Conservation (phyloP, 1,140 invertebrate species). For the Anoplophora glabripennis region DNA sequence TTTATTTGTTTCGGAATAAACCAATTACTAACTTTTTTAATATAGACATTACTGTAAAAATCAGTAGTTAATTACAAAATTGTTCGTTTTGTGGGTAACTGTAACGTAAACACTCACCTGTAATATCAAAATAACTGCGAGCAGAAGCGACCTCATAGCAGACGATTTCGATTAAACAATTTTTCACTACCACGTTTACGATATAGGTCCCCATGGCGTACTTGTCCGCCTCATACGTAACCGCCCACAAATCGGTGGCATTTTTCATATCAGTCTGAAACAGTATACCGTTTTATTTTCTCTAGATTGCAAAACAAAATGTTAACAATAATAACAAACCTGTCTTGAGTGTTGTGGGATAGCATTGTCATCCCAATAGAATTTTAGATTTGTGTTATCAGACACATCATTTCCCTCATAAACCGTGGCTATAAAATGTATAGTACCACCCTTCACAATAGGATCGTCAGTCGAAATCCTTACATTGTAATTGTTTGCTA, state of each 20-base stretch:
- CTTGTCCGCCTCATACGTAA: conserved; percentile 55
- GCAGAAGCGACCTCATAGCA: conserved; percentile 49
- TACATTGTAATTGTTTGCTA: too few species aligned
- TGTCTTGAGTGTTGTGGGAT: conserved; percentile 51
- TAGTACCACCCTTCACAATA: conserved; percentile 61
- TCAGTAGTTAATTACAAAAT: too few species aligned
- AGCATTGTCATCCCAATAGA: conserved; percentile 58
- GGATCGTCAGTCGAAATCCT: conserved; percentile 51
- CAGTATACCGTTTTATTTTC: conserved; percentile 16
- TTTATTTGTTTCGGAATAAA: conserved; percentile 12
- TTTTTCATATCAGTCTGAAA: conserved; percentile 46
- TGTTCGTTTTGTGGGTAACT: too few species aligned
- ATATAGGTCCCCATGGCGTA: conserved; percentile 58
- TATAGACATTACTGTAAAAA: conserved; percentile 31
- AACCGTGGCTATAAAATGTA: conserved; percentile 63
- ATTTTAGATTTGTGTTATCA: conserved; percentile 47
- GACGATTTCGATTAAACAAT: conserved; percentile 40
- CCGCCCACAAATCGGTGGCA: conserved; percentile 54
- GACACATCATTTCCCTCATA: conserved; percentile 49
- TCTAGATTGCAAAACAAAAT: background rate
- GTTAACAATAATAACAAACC: conserved; percentile 51
- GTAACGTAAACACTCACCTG: too few species aligned
- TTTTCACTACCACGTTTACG: conserved; percentile 59
- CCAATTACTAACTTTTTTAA: conserved; percentile 9
- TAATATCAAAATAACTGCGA: conserved; percentile 56